Conservation (phyloP, 2,113 vertebrate genomes). For the Mastomys coucha region DNA sequence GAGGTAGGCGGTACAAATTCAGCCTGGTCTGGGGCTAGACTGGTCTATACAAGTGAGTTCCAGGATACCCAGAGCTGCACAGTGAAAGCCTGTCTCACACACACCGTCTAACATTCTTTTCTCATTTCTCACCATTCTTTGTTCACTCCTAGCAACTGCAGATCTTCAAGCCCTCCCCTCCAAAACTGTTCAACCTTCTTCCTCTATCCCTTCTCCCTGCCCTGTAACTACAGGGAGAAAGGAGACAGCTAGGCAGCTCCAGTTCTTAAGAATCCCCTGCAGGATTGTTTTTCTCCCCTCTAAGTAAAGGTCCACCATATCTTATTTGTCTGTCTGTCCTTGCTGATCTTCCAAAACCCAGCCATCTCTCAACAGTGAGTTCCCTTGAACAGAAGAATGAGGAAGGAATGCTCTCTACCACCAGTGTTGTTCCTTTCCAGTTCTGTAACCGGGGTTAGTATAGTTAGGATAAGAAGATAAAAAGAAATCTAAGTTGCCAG, state of each 20-base stretch:
- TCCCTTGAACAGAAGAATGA: neutral
- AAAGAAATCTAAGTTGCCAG: neutral
- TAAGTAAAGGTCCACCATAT: neutral
- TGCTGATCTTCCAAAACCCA: neutral
- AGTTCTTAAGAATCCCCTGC: neutral
- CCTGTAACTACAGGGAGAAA: neutral
- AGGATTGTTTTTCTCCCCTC: neutral
- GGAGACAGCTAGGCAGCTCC: neutral
- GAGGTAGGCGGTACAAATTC: neutral
- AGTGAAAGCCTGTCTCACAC: neutral
- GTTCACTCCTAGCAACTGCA: neutral
- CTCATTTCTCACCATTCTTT: neutral
- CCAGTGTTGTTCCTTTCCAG: neutral
- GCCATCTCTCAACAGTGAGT: neutral
- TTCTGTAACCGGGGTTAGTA: neutral
- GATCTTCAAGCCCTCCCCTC: neutral
- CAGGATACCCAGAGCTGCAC: neutral
- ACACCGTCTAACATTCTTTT: neutral
- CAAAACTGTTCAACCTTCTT: neutral
- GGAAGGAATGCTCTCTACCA: neutral
- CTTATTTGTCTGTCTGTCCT: neutral
- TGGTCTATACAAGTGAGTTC: neutral
- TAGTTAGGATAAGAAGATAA: neutral
- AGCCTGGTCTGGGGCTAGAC: neutral
- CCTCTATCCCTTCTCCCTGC: neutral